phyloP scores from a whole-genome alignment of 1,140 invertebrate genomes.

The Teleopsis dalmanni region DNA sequence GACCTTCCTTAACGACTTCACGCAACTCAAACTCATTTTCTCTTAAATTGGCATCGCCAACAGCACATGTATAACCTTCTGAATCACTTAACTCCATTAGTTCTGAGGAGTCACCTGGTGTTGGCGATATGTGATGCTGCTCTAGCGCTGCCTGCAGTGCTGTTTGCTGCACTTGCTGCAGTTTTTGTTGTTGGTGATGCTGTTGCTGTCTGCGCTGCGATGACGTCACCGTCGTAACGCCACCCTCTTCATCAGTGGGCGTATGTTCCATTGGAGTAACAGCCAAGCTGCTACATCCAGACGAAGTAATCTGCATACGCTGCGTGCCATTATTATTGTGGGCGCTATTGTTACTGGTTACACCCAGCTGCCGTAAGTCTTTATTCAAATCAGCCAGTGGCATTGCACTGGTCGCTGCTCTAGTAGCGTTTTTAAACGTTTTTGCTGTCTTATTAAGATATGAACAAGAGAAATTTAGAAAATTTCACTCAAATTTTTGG shows the following conservation, averaged over 20 bases:
- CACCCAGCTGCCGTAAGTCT: slow-evolving; percentile 29
- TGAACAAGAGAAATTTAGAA: too few relatives aligned
- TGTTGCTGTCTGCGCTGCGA: slow-evolving; percentile 29
- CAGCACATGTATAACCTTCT: slow-evolving; percentile 14
- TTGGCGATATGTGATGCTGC: slow-evolving; percentile 11
- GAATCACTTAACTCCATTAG: slow-evolving; percentile 22
- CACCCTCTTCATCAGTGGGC: slow-evolving; percentile 37
- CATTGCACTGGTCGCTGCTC: slow-evolving; percentile 24
- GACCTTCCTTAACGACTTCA: slow-evolving; percentile 83
- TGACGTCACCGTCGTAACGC: slow-evolving; percentile 30
- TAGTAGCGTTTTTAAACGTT: not conserved
- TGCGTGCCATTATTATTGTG: slow-evolving; percentile 11
- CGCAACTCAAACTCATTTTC: slow-evolving; percentile 83
- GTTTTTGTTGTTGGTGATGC: slow-evolving; percentile 11
- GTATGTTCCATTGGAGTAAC: slow-evolving; percentile 41
- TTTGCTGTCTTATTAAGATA: slow-evolving; percentile 2
- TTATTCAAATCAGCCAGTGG: slow-evolving; percentile 41
- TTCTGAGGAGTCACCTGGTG: slow-evolving; percentile 2
- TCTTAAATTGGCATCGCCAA: slow-evolving; percentile 18
- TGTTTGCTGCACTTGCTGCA: slow-evolving; percentile 8
- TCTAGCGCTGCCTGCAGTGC: slow-evolving; percentile 12
- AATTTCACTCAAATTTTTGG: too few relatives aligned
- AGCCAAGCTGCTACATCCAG: slow-evolving; percentile 36
- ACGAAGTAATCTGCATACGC: slow-evolving; percentile 39
- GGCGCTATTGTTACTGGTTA: not conserved